Evolutionary conservation across 2,113 vertebrate species (phyloP).

Genomic region (Onychorhynchus coronatus): DNA sequence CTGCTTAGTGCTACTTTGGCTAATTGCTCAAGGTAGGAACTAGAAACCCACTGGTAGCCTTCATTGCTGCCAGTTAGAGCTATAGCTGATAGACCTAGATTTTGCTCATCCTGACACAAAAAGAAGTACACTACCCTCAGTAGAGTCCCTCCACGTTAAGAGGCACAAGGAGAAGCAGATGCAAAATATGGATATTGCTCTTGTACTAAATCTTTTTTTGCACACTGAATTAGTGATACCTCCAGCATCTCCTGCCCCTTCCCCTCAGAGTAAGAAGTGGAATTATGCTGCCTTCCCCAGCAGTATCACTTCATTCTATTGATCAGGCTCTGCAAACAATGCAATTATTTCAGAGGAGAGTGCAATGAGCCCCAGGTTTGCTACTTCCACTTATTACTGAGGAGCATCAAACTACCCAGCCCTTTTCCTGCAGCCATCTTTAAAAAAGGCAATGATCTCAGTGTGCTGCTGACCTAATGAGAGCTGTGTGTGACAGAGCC

Average conservation of each 20-base stretch:
- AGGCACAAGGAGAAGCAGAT: neutral
- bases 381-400: conserved; percentile 65
- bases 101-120: neutral
- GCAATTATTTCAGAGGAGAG: conserved; percentile 71
- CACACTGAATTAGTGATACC: neutral
- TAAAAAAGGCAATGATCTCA: conserved; percentile 74
- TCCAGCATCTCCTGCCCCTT: neutral
- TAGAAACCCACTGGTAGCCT: neutral
- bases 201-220: neutral
- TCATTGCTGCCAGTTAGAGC: neutral
- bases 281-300: neutral
- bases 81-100: neutral
- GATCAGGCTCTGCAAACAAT: conserved; percentile 60
- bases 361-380: conserved; percentile 62
- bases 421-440: conserved; percentile 72
- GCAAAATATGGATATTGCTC: neutral
- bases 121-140: neutral
- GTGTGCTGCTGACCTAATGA: conserved; percentile 75
- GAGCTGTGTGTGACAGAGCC: conserved; percentile 71
- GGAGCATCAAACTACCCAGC: conserved; percentile 45
- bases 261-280: neutral
- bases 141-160: neutral
- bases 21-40: neutral
- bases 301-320: neutral
- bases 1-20: neutral